Evolutionary conservation across 2,888 invertebrate species (phyloP), one percentile per base, ranked within the genome.

Genomic region (Leptinotarsa peninsularis): DNA sequence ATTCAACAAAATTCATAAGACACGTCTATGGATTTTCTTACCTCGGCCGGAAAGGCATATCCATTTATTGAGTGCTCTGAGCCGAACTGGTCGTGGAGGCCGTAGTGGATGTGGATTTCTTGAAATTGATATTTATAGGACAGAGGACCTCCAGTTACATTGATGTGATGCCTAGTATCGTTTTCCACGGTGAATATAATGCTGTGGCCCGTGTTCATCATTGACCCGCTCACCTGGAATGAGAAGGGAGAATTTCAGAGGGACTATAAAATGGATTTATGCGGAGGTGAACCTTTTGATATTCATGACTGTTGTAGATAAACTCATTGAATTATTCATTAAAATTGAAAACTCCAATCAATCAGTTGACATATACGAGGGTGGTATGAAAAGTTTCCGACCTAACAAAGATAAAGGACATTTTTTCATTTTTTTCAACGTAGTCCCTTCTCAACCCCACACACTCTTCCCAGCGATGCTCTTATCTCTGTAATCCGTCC

Each of bases 61-160:
- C 98, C 97, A 86, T 97, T 97, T 85, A 99, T 96, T 75, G 96
- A 96, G 89, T 99, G 99, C 88, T 99, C 99, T 17, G 98, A 98
- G 33, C 99, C 99, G 83, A 94, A 93, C 86, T 95, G 94, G 89
- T 98, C 97, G 85, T 94, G 93, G 75, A 96, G 91, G 10, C 98
- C 98, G 86, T 97, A 98, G 89, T 98, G 98, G 86, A 98, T 93
- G 89, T 98, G 96, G 82, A 98, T 95, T 90, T 98, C 97, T 86
- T 96, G 95, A 87, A 98, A 96, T 89, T 96, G 95, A 90, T 98
- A 98, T 86, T 95, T 94, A 90, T 98, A 98, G 76, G 97, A 96
- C 72, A 98, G 91, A 0, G 99, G 98, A 3, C 99, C 99, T 0
- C 98, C 98, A 0, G 96, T 96, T 85, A 99, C 95, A 89, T 98